Conservation (phyloP, 2,797 vertebrate species). For the Limosa lapponica region DNA sequence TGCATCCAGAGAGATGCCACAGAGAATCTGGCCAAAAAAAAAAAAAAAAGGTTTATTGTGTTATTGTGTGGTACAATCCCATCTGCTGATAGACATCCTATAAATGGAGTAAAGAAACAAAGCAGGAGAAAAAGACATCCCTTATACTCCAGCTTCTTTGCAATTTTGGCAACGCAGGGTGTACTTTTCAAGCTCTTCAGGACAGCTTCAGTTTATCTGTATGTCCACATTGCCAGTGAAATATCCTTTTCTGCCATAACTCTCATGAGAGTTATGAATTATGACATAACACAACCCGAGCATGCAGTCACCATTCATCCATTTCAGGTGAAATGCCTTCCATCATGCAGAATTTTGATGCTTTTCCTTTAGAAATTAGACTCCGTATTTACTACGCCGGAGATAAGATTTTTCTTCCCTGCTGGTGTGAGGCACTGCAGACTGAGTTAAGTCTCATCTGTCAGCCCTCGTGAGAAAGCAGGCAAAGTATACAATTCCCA, state of each 20-base stretch:
- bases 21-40: neutral
- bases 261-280: neutral
- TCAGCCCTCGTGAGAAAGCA: neutral
- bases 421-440: neutral
- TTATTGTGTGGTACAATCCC: neutral
- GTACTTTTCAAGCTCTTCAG: neutral
- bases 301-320: neutral
- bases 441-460: neutral
- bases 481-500: neutral
- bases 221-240: neutral
- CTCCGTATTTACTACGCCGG: neutral
- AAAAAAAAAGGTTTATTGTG: neutral
- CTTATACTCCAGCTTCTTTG: neutral
- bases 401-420: neutral
- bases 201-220: neutral
- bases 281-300: neutral
- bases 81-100: neutral
- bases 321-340: neutral
- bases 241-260: neutral
- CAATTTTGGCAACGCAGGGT: neutral
- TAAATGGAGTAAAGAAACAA: neutral
- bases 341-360: rapidly evolving
- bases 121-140: neutral
- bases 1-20: neutral
- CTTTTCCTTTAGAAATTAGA: neutral